Percentiles rank a stretch among this genome's conserved stretches.
These are phyloP conservation scores for Teleogryllus oceanicus DNA, from an alignment of 2,888 invertebrate genomes.

Conservation along the genomic window DNA sequence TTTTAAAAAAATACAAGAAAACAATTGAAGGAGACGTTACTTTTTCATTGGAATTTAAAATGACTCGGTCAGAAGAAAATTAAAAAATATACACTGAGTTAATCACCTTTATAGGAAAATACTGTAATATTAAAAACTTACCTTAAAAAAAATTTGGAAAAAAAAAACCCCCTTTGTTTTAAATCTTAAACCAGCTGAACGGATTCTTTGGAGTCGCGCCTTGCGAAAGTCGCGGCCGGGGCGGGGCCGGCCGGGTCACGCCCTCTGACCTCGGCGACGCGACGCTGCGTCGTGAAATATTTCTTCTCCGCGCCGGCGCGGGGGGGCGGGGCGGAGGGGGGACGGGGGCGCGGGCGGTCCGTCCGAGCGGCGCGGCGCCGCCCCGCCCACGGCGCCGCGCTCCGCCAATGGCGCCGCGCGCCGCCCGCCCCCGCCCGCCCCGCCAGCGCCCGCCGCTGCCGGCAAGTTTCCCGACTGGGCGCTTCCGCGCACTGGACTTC, in stretches of 20 bases:
- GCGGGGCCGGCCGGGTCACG: not conserved
- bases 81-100: too few species aligned
- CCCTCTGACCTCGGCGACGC: not conserved
- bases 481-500: not conserved
- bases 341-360: not conserved
- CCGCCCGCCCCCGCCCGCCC: not conserved
- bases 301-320: not conserved
- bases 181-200: too few species aligned
- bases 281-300: slow-evolving; percentile 11
- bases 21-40: too few species aligned
- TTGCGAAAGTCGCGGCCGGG: not conserved
- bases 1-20: too few species aligned
- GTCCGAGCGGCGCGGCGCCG: not conserved
- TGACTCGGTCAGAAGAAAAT: too few species aligned
- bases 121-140: too few species aligned
- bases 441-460: not conserved
- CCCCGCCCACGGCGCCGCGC: not conserved
- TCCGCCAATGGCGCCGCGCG: slow-evolving; percentile 21
- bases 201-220: too few species aligned
- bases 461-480: not conserved
- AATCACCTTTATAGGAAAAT: too few species aligned
- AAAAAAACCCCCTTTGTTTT: too few species aligned
- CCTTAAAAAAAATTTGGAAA: too few species aligned
- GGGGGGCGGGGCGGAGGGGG: slow-evolving; percentile 3
- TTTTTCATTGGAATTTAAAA: too few species aligned